Conservation (phyloP, 2,888 invertebrate species). For the Drosophila quinaria region DNA sequence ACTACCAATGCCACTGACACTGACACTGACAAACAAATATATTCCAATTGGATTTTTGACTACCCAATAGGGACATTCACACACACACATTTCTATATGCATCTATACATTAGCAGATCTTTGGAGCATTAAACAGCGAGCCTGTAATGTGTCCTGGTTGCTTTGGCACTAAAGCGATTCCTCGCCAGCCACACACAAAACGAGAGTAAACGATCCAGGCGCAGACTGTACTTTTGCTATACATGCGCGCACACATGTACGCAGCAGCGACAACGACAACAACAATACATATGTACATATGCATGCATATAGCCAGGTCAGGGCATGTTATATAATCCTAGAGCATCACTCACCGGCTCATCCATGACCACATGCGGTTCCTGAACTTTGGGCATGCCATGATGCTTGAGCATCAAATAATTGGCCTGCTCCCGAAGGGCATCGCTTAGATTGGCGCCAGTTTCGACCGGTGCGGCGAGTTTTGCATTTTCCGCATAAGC, state of each 20-base stretch:
- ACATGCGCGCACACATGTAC: conserved; percentile 20
- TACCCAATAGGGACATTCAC: conserved; percentile 1
- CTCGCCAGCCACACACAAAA: not conserved
- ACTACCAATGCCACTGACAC: no score
- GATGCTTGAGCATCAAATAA: conserved; percentile 51
- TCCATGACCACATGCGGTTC: conserved; percentile 77
- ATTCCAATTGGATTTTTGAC: conserved; percentile 38
- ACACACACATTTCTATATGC: not conserved
- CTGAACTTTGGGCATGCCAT: conserved; percentile 48
- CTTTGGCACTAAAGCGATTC: not conserved
- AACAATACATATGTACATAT: conserved; percentile 23
- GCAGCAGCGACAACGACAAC: conserved; percentile 18
- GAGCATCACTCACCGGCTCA: conserved; percentile 84
- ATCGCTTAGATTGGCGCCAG: conserved; percentile 73
- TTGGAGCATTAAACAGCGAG: not conserved
- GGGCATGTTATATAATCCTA: conserved; percentile 59
- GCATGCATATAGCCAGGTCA: conserved; percentile 30
- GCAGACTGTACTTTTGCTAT: conserved; percentile 77
- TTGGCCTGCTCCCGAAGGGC: conserved; percentile 69
- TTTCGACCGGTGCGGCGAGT: conserved; percentile 86
- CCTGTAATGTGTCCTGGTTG: not conserved
- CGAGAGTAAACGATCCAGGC: conserved; percentile 40
- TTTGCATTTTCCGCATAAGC: conserved; percentile 89
- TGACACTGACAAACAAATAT: not conserved
- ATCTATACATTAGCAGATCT: conserved; percentile 5